Conservation (phyloP, 2,888 invertebrate species). For the Stramonita haemastoma region DNA sequence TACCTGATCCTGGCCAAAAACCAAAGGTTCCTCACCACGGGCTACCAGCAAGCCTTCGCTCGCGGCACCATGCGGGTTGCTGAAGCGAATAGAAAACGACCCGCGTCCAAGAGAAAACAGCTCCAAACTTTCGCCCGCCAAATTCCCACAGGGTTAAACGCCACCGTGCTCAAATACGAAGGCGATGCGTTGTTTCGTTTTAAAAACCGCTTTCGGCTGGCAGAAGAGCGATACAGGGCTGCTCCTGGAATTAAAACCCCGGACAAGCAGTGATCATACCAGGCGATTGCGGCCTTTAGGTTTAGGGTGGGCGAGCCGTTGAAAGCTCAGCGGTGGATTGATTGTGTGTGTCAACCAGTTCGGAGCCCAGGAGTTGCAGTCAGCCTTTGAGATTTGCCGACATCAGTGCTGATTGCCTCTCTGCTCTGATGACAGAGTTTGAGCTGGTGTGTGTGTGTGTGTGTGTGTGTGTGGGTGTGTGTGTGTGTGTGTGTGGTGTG, state of each 20-base stretch:
- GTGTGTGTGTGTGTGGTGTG: too few relatives aligned
- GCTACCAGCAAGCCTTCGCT: constrained; percentile 60
- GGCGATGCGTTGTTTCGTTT: constrained; percentile 61
- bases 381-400: background rate
- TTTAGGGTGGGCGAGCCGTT: constrained; percentile 10
- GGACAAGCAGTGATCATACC: constrained; percentile 54
- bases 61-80: constrained; percentile 62
- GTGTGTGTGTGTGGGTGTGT: too few relatives aligned
- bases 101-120: constrained; percentile 37
- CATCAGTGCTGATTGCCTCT: constrained; percentile 15
- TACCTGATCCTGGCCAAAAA: constrained; percentile 58
- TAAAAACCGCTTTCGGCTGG: constrained; percentile 54
- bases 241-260: constrained; percentile 51
- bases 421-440: background rate
- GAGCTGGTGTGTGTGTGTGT: too few relatives aligned
- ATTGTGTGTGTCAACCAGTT: background rate
- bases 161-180: constrained; percentile 66
- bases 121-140: constrained; percentile 47
- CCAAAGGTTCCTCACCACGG: constrained; percentile 52
- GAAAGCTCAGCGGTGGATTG: constrained; percentile 2
- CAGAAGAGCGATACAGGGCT: constrained; percentile 53
- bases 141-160: constrained; percentile 57
- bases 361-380: background rate
- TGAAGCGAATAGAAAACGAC: constrained; percentile 53
- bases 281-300: constrained; percentile 52